These are phyloP conservation scores for Xestia rhomboidea DNA, from an alignment of 2,888 invertebrate genomes.

Conservation along the genomic window DNA sequence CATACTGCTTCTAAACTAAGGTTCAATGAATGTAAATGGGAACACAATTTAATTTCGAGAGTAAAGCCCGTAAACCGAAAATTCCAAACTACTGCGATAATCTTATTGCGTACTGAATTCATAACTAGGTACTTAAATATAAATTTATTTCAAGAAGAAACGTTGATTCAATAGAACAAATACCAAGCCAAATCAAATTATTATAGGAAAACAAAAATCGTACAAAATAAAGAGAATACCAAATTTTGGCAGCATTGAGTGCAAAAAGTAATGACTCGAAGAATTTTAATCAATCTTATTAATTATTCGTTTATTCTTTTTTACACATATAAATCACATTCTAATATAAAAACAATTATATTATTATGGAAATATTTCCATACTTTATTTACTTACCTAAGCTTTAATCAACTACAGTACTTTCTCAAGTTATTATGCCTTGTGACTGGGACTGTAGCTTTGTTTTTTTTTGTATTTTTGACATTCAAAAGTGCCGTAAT, in stretches of 20 bases:
- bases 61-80: not conserved
- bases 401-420: too few relatives aligned
- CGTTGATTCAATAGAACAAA: not conserved
- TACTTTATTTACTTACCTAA: too few relatives aligned
- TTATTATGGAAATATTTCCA: too few relatives aligned
- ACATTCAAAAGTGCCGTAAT: too few relatives aligned
- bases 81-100: not conserved
- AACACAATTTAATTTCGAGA: constrained; percentile 13
- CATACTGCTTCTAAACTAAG: not conserved
- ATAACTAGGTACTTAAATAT: not conserved
- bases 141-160: not conserved
- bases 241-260: not conserved
- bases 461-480: too few relatives aligned
- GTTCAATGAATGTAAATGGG: constrained; percentile 1
- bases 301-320: too few relatives aligned
- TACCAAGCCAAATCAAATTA: not conserved
- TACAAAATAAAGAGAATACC: constrained; percentile 18
- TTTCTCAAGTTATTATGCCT: too few relatives aligned
- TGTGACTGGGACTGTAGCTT: too few relatives aligned
- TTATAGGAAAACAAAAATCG: not conserved
- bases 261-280: not conserved
- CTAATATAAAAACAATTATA: too few relatives aligned
- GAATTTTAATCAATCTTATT: not conserved
- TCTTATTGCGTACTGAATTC: not conserved
- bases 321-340: too few relatives aligned